A percentile compares a stretch with the other conserved stretches of the same genome.
Conservation (phyloP, 1,140 invertebrate genomes). For the Cherax destructor region DNA sequence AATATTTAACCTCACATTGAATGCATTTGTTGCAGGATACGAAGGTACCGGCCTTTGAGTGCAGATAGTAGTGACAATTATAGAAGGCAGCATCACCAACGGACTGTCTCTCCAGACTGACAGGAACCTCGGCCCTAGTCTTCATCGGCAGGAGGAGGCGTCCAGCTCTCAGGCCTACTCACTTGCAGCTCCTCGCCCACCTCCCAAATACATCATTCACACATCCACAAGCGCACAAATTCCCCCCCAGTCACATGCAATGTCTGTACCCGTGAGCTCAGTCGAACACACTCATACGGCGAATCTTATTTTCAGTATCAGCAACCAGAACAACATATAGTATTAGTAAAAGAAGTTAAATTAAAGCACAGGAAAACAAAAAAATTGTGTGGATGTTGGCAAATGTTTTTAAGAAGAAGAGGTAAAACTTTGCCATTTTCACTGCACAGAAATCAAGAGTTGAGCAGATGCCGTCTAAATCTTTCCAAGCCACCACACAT, state of each 20-base stretch:
- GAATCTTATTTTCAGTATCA: slow-evolving; percentile 19
- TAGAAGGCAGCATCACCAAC: slow-evolving; percentile 68
- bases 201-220: slow-evolving; percentile 43
- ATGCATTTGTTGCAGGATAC: slow-evolving; percentile 49
- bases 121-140: slow-evolving; percentile 64
- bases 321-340: slow-evolving; percentile 42
- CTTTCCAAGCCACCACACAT: slow-evolving; percentile 14
- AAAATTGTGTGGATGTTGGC: slow-evolving; percentile 63
- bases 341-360: slow-evolving; percentile 28
- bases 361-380: slow-evolving; percentile 49
- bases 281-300: slow-evolving; percentile 31
- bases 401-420: slow-evolving; percentile 53
- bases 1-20: background rate
- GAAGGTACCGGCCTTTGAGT: slow-evolving; percentile 70
- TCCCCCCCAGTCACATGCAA: slow-evolving; percentile 50
- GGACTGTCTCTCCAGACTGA: slow-evolving; percentile 66
- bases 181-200: slow-evolving; percentile 47
- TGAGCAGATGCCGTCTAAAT: slow-evolving; percentile 34
- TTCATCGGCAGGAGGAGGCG: slow-evolving; percentile 60
- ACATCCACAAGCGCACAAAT: slow-evolving; percentile 56
- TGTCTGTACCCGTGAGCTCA: slow-evolving; percentile 53
- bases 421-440: slow-evolving; percentile 44
- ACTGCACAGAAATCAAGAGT: slow-evolving; percentile 34
- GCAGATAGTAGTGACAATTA: slow-evolving; percentile 69
- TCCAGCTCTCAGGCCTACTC: slow-evolving; percentile 50